Conservation (phyloP, 1,140 invertebrate species). For the Drosophila miranda region DNA sequence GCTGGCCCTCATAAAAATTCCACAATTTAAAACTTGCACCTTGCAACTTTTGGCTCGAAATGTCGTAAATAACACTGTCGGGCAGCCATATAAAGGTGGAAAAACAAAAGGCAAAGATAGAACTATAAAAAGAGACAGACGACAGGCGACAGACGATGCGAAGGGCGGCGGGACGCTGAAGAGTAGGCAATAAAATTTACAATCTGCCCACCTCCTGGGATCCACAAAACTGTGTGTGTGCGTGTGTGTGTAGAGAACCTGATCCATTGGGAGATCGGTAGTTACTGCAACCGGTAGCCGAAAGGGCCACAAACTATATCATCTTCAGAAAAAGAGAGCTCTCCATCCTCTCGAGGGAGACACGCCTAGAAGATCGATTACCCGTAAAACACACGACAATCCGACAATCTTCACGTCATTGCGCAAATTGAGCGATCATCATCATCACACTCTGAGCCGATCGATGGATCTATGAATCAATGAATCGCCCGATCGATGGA, state of each 20-base stretch:
- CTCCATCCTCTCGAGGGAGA: conserved; percentile 7
- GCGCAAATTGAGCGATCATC: conserved; percentile 81
- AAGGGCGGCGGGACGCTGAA: conserved; percentile 47
- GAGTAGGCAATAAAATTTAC: conserved; percentile 80
- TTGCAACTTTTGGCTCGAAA: conserved; percentile 76
- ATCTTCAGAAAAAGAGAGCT: conserved; percentile 37
- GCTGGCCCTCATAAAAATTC: conserved; percentile 67
- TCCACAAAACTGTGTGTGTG: conserved; percentile 11
- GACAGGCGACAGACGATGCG: too few species aligned
- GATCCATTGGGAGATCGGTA: conserved; percentile 20
- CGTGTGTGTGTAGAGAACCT: conserved; percentile 12
- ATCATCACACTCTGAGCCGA: conserved; percentile 21
- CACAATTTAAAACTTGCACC: conserved; percentile 77
- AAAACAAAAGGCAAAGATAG: conserved; percentile 42
- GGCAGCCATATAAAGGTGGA: conserved; percentile 58
- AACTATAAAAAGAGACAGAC: conserved; percentile 46
- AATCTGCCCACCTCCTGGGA: conserved; percentile 46
- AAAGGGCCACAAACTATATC: conserved; percentile 50
- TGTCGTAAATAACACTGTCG: conserved; percentile 66
- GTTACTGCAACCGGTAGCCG: conserved; percentile 50
- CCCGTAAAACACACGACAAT: conserved; percentile 50
- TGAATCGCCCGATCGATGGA: conserved; percentile 42
- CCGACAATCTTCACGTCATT: conserved; percentile 73
- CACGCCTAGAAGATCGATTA: conserved; percentile 72
- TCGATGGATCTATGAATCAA: conserved; percentile 33